phyloP scores from a whole-genome alignment of 2,113 vertebrate genomes.

The Castor canadensis region DNA sequence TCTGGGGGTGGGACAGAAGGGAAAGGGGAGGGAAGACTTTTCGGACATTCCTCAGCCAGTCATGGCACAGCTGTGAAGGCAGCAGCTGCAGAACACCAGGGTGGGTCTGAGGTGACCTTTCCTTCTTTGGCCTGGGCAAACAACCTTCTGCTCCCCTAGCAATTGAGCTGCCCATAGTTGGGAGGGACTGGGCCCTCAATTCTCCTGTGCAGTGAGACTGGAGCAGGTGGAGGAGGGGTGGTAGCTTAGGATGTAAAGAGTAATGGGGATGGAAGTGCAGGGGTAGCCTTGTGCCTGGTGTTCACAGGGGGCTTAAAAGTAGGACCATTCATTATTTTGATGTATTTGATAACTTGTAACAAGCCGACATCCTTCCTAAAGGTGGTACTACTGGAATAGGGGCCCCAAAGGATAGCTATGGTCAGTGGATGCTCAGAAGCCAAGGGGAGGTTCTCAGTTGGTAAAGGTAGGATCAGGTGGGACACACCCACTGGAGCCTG shows the following conservation, averaged over 20 bases:
- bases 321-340: fast-evolving
- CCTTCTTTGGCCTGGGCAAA: background rate
- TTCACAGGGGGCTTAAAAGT: background rate
- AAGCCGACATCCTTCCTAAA: background rate
- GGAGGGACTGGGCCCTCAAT: background rate
- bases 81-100: slow-evolving; percentile 35
- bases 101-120: background rate
- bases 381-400: no score
- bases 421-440: fast-evolving
- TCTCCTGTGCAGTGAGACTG: background rate
- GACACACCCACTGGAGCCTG: background rate
- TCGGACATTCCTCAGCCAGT: background rate
- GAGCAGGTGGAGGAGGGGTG: background rate
- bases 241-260: background rate
- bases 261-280: background rate
- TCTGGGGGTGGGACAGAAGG: background rate
- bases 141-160: background rate
- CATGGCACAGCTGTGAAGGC: background rate
- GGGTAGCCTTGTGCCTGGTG: background rate
- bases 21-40: background rate
- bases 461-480: background rate
- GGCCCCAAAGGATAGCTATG: background rate
- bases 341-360: background rate
- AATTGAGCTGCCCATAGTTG: background rate
- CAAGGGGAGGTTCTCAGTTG: background rate